A percentile compares a stretch with the other conserved stretches of the same genome.
These are phyloP conservation scores for Gnathonemus echidnorhynchus DNA, from an alignment of 2,113 vertebrate species.

Conservation along the genomic window DNA sequence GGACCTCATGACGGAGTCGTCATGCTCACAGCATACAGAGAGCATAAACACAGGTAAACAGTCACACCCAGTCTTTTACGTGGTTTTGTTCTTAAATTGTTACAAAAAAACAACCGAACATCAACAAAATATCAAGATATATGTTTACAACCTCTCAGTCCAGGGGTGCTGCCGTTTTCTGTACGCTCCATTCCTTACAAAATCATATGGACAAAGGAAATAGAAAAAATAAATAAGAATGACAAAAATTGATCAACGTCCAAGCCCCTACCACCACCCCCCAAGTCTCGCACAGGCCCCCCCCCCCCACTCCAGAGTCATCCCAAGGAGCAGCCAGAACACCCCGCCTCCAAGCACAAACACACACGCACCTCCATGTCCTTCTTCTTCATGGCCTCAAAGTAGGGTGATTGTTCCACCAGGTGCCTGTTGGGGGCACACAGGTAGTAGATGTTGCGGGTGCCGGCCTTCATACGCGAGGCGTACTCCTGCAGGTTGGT, in stretches of 20 bases:
- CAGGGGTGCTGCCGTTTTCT: slow-evolving; percentile 30
- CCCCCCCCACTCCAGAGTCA: too few relatives aligned
- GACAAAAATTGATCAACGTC: slow-evolving; percentile 34
- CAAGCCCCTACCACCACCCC: slow-evolving; percentile 33
- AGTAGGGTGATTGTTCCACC: slow-evolving; percentile 88
- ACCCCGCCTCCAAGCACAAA: background rate
- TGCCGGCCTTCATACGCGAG: slow-evolving; percentile 81
- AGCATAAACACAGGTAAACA: slow-evolving; percentile 35
- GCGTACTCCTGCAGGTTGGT: slow-evolving; percentile 79
- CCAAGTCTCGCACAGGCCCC: slow-evolving; percentile 17
- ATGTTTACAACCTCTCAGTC: slow-evolving; percentile 39
- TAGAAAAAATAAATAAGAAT: slow-evolving; percentile 52
- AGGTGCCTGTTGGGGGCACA: slow-evolving; percentile 85
- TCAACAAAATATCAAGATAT: slow-evolving; percentile 51
- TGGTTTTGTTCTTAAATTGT: slow-evolving; percentile 43
- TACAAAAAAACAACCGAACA: slow-evolving; percentile 31
- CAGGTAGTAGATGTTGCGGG: slow-evolving; percentile 91
- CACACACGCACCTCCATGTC: slow-evolving; percentile 77
- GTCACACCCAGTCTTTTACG: slow-evolving; percentile 39
- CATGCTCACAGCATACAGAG: slow-evolving; percentile 18
- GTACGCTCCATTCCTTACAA: slow-evolving; percentile 34
- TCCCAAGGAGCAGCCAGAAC: too few relatives aligned
- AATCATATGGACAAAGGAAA: slow-evolving; percentile 34
- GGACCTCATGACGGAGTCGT: slow-evolving; percentile 40
- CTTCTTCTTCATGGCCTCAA: slow-evolving; percentile 91